Evolutionary conservation across 2,797 vertebrate species (phyloP).

Genomic region (Poecilia velifera): DNA sequence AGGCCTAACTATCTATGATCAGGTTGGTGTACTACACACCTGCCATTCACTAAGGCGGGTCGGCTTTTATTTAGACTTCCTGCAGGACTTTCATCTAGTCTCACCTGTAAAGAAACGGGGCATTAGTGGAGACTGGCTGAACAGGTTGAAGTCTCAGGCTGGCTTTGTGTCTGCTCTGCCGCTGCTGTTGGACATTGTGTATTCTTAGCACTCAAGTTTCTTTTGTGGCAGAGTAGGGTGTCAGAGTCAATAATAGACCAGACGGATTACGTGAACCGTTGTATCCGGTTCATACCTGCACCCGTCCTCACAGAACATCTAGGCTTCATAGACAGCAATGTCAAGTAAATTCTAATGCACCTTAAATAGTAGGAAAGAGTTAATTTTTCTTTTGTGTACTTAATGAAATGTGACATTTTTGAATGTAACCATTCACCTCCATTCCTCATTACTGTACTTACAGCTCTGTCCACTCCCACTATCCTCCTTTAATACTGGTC

Average conservation of each 20-base stretch:
- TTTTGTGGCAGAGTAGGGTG: conserved; percentile 72
- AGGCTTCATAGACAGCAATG: conserved; percentile 6
- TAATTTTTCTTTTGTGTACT: background rate
- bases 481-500: background rate
- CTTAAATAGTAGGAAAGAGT: too few species aligned
- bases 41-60: conserved; percentile 46
- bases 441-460: background rate
- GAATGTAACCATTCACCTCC: background rate
- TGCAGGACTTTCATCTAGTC: conserved; percentile 64
- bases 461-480: background rate
- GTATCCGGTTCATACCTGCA: conserved; percentile 35
- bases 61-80: conserved; percentile 63
- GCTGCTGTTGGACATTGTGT: conserved; percentile 56
- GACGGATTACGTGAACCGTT: conserved; percentile 33
- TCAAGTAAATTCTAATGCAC: conserved; percentile 1
- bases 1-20: conserved; percentile 20
- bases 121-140: conserved; percentile 70
- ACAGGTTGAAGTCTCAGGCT: conserved; percentile 69
- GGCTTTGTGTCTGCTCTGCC: conserved; percentile 61
- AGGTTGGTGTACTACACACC: conserved; percentile 49
- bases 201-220: conserved; percentile 73
- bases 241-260: conserved; percentile 68
- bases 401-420: background rate
- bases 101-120: conserved; percentile 64
- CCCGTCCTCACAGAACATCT: conserved; percentile 13